These are phyloP conservation scores for Helicoverpa zea DNA, from an alignment of 1,140 invertebrate genomes.

Conservation along the genomic window DNA sequence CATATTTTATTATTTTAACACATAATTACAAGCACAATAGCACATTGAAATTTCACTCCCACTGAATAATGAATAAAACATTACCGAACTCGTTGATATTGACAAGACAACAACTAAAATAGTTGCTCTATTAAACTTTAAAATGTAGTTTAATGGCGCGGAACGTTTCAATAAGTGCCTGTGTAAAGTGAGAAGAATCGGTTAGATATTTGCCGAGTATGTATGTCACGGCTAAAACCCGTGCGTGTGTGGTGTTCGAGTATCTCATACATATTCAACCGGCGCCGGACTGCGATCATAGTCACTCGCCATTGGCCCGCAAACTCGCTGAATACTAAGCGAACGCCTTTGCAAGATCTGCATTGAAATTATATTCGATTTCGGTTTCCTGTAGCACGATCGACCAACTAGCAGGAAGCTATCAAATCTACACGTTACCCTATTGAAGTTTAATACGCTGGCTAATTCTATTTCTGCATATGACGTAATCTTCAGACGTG, in stretches of 20 bases:
- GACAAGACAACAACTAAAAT: conserved; percentile 32
- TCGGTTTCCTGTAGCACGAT: conserved; percentile 71
- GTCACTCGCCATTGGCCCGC: conserved; percentile 77
- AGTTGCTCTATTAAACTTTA: conserved; percentile 46
- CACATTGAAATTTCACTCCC: conserved; percentile 47
- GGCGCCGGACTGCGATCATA: conserved; percentile 72
- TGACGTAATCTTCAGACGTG: conserved; percentile 48
- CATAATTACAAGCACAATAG: conserved; percentile 24
- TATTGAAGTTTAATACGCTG: conserved; percentile 48
- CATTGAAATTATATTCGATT: conserved; percentile 80
- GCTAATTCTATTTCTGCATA: conserved; percentile 51
- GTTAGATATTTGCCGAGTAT: conserved; percentile 72
- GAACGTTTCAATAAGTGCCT: conserved; percentile 49
- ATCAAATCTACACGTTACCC: conserved; percentile 40
- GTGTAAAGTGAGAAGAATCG: conserved; percentile 61
- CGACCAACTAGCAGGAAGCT: conserved; percentile 66
- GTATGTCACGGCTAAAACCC: conserved; percentile 79
- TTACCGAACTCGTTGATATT: conserved; percentile 44
- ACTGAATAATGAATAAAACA: conserved; percentile 46
- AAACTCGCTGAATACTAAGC: conserved; percentile 81
- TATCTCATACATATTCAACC: conserved; percentile 82
- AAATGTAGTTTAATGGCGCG: conserved; percentile 44
- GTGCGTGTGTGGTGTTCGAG: conserved; percentile 71
- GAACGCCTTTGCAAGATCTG: conserved; percentile 75
- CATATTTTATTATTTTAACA: conserved; percentile 4